These are phyloP conservation scores for Parapsyche elsis DNA, from an alignment of 1,140 invertebrate genomes.

Conservation along the genomic window DNA sequence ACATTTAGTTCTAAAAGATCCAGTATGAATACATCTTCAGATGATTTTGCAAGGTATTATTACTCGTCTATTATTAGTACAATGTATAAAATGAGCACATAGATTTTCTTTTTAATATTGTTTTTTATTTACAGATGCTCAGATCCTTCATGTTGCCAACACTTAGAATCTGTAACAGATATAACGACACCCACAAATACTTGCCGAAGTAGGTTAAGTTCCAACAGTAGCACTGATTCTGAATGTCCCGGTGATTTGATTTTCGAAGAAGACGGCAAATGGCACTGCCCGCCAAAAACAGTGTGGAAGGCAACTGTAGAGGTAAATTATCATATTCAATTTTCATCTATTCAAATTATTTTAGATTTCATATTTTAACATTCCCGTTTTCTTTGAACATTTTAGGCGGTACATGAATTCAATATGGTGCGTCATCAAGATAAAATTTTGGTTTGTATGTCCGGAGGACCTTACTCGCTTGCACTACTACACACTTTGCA, in stretches of 20 bases:
- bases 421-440: conserved; percentile 89
- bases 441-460: conserved; percentile 85
- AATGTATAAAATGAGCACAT: conserved; percentile 3
- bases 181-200: conserved; percentile 33
- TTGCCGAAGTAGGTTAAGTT: conserved; percentile 45
- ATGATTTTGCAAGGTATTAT: conserved; percentile 53
- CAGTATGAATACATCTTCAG: conserved; percentile 47
- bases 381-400: conserved; percentile 31
- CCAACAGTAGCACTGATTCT: conserved; percentile 62
- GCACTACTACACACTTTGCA: conserved; percentile 84
- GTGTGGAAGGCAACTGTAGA: conserved; percentile 85
- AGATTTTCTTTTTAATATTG: neutral
- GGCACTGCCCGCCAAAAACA: conserved; percentile 82
- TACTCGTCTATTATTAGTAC: conserved; percentile 29
- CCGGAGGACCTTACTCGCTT: conserved; percentile 84
- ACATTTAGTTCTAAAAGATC: conserved; percentile 53
- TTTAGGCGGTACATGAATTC: conserved; percentile 82
- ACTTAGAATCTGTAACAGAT: conserved; percentile 34
- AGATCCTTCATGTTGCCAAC: conserved; percentile 47
- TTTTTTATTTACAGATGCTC: conserved; percentile 47
- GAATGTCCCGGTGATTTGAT: conserved; percentile 64
- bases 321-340: conserved; percentile 60
- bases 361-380: neutral
- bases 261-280: conserved; percentile 68
- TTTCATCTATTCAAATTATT: neutral